phyloP scores from a whole-genome alignment of 1,140 invertebrate species.

The Lepidurus couesii region DNA sequence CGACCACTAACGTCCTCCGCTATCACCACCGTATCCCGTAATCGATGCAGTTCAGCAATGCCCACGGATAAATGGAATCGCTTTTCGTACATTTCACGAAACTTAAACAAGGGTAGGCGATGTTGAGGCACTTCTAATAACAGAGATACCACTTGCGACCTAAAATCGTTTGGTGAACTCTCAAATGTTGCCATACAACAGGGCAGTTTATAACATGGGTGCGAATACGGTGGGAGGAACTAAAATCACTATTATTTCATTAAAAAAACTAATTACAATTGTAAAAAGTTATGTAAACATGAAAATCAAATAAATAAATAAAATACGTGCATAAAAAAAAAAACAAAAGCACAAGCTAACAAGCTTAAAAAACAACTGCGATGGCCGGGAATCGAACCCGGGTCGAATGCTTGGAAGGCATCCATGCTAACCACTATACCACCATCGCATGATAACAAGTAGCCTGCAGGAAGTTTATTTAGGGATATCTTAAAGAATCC shows the following conservation, averaged over 20 bases:
- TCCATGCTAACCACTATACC: constrained; percentile 87
- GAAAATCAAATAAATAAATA: background rate
- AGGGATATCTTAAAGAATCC: no score
- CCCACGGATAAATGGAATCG: constrained; percentile 71
- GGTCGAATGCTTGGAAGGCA: constrained; percentile 93
- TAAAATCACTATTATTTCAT: no score
- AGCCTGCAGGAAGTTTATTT: background rate
- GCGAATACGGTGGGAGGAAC: background rate
- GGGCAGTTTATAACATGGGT: background rate
- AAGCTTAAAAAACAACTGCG: constrained; percentile 49
- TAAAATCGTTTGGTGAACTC: background rate
- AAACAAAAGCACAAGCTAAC: background rate
- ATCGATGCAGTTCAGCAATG: constrained; percentile 71
- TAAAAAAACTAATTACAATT: background rate
- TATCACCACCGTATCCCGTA: constrained; percentile 70
- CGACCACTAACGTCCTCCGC: constrained; percentile 50
- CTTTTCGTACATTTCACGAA: constrained; percentile 76
- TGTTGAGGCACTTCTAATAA: constrained; percentile 66
- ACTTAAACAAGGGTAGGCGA: constrained; percentile 73
- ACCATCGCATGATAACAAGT: constrained; percentile 52
- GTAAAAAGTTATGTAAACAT: background rate
- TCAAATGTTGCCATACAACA: background rate
- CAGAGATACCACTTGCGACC: constrained; percentile 51
- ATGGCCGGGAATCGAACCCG: constrained; percentile 90
- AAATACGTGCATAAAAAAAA: constrained; percentile 51